Percentiles rank a stretch among this genome's conserved stretches.
Evolutionary conservation across 2,888 invertebrate species (phyloP).

Genomic region (Agriotes lineatus): DNA sequence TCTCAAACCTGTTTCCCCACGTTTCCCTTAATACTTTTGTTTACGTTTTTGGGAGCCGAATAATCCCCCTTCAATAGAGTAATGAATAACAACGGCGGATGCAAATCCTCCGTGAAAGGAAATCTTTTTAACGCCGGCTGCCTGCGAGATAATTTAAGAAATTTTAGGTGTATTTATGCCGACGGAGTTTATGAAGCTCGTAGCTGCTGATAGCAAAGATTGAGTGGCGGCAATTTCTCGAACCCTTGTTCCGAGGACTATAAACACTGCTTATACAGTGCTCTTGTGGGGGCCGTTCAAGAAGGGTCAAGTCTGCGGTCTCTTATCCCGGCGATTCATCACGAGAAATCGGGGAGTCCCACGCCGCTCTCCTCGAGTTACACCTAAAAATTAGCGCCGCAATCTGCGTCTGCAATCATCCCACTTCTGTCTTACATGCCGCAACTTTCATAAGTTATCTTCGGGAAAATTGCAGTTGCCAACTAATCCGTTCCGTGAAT

Average conservation of each 20-base stretch:
- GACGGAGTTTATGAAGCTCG: conserved; percentile 12
- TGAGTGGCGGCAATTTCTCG: conserved; percentile 38
- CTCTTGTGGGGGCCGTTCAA: conserved; percentile 26
- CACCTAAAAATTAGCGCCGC: neutral
- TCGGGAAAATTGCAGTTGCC: conserved; percentile 8
- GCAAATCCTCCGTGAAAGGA: conserved; percentile 7
- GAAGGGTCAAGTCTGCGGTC: conserved; percentile 28
- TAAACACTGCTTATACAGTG: conserved; percentile 29
- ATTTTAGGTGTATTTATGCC: conserved; percentile 14
- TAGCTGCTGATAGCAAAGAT: conserved; percentile 24
- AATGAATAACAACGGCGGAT: conserved; percentile 1
- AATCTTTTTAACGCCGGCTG: conserved; percentile 12
- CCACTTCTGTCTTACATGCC: no score
- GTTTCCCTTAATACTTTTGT: no score
- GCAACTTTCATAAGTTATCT: neutral
- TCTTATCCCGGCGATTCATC: conserved; percentile 22
- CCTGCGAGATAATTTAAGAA: conserved; percentile 15
- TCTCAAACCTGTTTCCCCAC: no score
- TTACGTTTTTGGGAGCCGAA: conserved; percentile 17
- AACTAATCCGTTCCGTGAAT: conserved; percentile 19
- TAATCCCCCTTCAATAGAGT: conserved; percentile 9
- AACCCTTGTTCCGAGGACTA: conserved; percentile 33
- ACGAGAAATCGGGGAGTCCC: conserved; percentile 2
- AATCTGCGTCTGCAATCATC: no score
- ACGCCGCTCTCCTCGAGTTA: neutral